Base-by-base conservation (phyloP, 1,140 invertebrate genomes). In the Glomeris maerens region DNA sequence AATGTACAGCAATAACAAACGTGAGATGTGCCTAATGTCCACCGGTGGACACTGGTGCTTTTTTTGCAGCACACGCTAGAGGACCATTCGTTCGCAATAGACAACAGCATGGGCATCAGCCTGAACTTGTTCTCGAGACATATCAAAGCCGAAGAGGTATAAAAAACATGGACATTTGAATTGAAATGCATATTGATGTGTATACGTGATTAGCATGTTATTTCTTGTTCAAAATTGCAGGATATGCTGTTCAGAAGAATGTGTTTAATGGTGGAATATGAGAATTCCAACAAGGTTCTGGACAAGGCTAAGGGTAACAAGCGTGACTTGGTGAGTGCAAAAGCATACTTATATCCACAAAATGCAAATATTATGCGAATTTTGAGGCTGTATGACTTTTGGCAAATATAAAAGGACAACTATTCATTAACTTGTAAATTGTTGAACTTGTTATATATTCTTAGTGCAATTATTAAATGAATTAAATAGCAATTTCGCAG, bases 291-390 rank as follows among this genome's bases (percentile, higher is more conserved):
- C 47, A 62, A 60, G 53, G 58, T 60, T 4, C 53, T 70, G 38
- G 67, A 70, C 38, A 69, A 69, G 55, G 66, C 69, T 20, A 71
- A 71, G 55, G 62, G 66, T 42, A 60, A 60, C 13, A 69, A 69
- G 52, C 61, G 57, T 53, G 56, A 63, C 54, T 61, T 62, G 44
- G 69, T 72, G 53, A 66, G 67, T 66, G n/a, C 10, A 36, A 36
- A 10, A 36, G 10, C 31, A 10, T 10, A 10, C 17, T 10, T 36
- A 36, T 36, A 10, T 36, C 17, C 10, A n/a, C n/a, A n/a, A n/a
- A n/a, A n/a, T n/a, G n/a, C n/a, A n/a, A n/a, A n/a, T n/a, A n/a
- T n/a, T n/a, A n/a, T n/a, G n/a, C 4, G 5, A 42, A 42, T 5
- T 42, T 5, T 42, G 40, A 42, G 5, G 4, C 4, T 17, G 40